Evolutionary conservation across 2,888 invertebrate species (phyloP).

Genomic region (Iphiclides podalirius): DNA sequence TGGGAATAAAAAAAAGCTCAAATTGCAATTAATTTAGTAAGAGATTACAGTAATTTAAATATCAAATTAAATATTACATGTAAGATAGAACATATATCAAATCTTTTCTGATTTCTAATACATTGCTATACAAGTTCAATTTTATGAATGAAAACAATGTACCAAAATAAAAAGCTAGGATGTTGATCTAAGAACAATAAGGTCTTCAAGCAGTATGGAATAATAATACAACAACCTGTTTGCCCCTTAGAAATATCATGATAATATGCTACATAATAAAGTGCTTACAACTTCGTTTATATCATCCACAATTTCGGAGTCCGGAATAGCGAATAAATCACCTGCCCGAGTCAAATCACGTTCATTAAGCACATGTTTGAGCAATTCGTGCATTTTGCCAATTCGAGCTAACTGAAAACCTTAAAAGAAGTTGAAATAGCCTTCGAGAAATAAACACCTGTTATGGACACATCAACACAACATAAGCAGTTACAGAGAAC

Average conservation of each 20-base stretch:
- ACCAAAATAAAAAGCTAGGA: neutral
- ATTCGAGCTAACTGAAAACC: slow-evolving; percentile 13
- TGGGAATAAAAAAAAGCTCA: too few relatives aligned
- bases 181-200: neutral
- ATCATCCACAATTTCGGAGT: slow-evolving; percentile 91
- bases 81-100: too few relatives aligned
- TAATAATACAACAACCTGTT: neutral
- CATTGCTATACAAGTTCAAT: neutral
- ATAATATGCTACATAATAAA: slow-evolving; percentile 30
- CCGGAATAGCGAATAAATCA: slow-evolving; percentile 93
- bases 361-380: slow-evolving; percentile 93
- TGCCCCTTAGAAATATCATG: neutral
- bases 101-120: too few relatives aligned
- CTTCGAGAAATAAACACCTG: slow-evolving; percentile 34
- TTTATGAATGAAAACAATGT: neutral
- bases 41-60: too few relatives aligned
- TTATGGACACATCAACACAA: slow-evolving; percentile 49
- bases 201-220: too few relatives aligned
- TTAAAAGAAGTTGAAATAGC: slow-evolving; percentile 26
- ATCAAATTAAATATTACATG: too few relatives aligned
- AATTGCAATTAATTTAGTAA: too few relatives aligned
- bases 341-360: slow-evolving; percentile 95
- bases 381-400: slow-evolving; percentile 91
- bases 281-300: slow-evolving; percentile 88
- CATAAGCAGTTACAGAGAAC: slow-evolving; percentile 29